Evolutionary conservation across 2,888 invertebrate species (phyloP).

Genomic region (Caenorhabditis sp.): DNA sequence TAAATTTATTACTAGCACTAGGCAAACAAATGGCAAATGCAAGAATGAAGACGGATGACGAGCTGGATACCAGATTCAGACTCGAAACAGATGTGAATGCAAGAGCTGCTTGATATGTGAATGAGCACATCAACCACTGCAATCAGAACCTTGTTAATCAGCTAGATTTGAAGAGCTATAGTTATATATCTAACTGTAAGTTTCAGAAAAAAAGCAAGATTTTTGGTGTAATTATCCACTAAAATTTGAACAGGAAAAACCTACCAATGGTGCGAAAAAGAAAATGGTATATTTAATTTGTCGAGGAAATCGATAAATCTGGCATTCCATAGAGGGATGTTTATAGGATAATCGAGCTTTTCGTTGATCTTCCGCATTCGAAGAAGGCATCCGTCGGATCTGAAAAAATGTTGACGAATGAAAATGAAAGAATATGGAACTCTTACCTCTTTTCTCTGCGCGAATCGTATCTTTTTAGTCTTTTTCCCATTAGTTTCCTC

Average conservation of each 20-base stretch:
- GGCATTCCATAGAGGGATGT: conserved; percentile 37
- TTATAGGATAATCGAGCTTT: conserved; percentile 90
- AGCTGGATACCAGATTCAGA: conserved; percentile 87
- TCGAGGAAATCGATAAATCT: conserved; percentile 35
- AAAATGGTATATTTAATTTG: conserved; percentile 55
- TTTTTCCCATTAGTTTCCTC: conserved; percentile 18
- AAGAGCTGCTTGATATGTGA: conserved; percentile 88
- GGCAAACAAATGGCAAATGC: conserved; percentile 80
- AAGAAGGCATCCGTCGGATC: conserved; percentile 72
- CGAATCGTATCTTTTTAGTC: conserved; percentile 41
- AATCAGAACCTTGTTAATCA: conserved; percentile 71
- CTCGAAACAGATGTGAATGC: conserved; percentile 84
- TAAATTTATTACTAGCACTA: conserved; percentile 80
- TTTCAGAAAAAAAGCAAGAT: no score
- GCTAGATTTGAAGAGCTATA: no score
- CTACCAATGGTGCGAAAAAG: conserved; percentile 67
- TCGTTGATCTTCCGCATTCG: conserved; percentile 85
- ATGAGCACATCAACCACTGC: conserved; percentile 94
- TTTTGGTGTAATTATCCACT: no score
- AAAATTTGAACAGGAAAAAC: conserved; percentile 7
- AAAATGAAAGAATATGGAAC: no score
- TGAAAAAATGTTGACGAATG: conserved; percentile 52
- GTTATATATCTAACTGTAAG: no score
- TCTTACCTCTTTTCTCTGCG: conserved; percentile 40
- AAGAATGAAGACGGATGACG: conserved; percentile 87